Conservation (phyloP, 2,888 invertebrate genomes). For the Orthosia cruda region DNA sequence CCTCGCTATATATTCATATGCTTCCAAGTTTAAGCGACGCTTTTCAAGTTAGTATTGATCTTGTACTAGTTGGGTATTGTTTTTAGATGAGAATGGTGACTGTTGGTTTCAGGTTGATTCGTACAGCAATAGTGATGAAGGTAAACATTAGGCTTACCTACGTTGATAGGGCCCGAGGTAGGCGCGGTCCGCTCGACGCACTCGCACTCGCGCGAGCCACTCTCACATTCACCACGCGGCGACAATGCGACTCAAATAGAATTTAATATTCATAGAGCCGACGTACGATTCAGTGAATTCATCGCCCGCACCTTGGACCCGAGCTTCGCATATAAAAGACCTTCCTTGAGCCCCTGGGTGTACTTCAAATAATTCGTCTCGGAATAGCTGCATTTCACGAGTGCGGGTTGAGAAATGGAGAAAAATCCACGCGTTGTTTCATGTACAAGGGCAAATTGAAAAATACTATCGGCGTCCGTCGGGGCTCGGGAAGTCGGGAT, state of each 20-base stretch:
- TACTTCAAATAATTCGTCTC: constrained; percentile 89
- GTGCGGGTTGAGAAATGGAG: constrained; percentile 81
- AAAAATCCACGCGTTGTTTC: constrained; percentile 85
- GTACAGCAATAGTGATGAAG: constrained; percentile 26
- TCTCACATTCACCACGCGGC: constrained; percentile 86
- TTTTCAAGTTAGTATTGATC: constrained; percentile 20
- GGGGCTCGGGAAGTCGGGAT: constrained; percentile 70
- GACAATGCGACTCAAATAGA: constrained; percentile 90
- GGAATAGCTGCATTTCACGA: constrained; percentile 87
- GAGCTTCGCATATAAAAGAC: constrained; percentile 89
- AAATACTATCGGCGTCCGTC: constrained; percentile 82
- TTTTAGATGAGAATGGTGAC: constrained; percentile 6
- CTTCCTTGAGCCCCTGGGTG: constrained; percentile 86
- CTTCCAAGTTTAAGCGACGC: constrained; percentile 56
- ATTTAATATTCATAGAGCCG: constrained; percentile 91
- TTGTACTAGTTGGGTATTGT: neutral
- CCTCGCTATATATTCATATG: constrained; percentile 72
- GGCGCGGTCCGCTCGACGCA: constrained; percentile 63
- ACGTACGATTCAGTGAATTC: constrained; percentile 91
- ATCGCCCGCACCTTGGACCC: constrained; percentile 90
- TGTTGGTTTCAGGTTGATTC: constrained; percentile 18
- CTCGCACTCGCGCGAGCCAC: constrained; percentile 66
- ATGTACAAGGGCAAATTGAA: constrained; percentile 86
- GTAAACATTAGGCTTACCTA: constrained; percentile 66
- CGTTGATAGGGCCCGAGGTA: constrained; percentile 63